Conservation (phyloP, 2,113 vertebrate species). For the Sterna hirundo region DNA sequence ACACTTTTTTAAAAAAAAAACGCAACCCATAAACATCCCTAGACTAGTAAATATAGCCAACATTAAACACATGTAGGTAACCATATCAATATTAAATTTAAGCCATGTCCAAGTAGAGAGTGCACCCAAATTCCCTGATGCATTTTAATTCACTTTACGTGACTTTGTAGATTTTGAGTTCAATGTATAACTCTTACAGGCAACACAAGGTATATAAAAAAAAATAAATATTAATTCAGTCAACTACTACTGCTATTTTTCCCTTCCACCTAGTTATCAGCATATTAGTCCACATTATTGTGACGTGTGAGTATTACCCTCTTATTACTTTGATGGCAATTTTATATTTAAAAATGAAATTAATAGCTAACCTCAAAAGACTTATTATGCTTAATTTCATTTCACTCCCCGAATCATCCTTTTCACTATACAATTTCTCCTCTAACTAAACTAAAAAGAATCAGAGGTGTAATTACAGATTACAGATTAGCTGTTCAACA, state of each 20-base stretch:
- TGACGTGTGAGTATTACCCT: conserved; percentile 9
- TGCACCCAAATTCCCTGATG: neutral
- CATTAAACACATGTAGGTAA: neutral
- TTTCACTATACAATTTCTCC: conserved; percentile 24
- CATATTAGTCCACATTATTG: conserved; percentile 12
- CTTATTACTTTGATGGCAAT: conserved; percentile 59
- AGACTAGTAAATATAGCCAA: neutral
- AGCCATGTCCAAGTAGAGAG: neutral
- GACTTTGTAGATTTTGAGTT: conserved; percentile 6
- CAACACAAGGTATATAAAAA: neutral
- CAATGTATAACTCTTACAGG: conserved; percentile 14
- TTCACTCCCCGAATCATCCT: conserved; percentile 39
- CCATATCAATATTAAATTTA: neutral
- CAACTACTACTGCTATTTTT: neutral
- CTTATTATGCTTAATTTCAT: conserved; percentile 62
- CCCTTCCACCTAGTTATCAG: conserved; percentile 17
- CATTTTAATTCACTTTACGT: neutral
- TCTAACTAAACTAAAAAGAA: conserved; percentile 54
- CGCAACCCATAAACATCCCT: neutral
- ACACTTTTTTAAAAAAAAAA: neutral
- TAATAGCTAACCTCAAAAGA: conserved; percentile 69
- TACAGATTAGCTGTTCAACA: conserved; percentile 11
- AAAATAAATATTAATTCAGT: neutral
- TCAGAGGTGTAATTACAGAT: conserved; percentile 46
- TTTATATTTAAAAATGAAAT: conserved; percentile 70